A percentile compares a stretch with the other conserved stretches of the same genome.
phyloP scores from a whole-genome alignment of 2,797 vertebrate genomes.

The Moxostoma hubbsi region DNA sequence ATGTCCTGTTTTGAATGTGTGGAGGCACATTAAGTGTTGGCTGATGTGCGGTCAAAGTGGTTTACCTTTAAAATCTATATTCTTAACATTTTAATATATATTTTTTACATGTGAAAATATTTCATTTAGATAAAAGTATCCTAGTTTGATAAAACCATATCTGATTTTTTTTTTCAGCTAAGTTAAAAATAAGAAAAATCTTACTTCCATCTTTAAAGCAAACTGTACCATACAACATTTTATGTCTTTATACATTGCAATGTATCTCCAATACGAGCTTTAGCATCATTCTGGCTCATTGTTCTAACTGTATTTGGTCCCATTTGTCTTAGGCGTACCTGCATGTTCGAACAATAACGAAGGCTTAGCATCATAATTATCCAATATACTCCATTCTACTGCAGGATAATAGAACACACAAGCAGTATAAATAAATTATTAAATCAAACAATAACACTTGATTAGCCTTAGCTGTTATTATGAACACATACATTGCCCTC shows the following conservation, averaged over 20 bases:
- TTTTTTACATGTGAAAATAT: background rate
- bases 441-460: slow-evolving; percentile 17
- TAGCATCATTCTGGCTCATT: slow-evolving; percentile 30
- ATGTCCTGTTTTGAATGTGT: slow-evolving; percentile 20
- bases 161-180: background rate
- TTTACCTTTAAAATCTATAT: background rate
- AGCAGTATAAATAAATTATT: background rate
- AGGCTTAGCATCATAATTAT: slow-evolving; percentile 13
- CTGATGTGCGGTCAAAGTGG: slow-evolving; percentile 7
- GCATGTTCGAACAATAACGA: slow-evolving; percentile 27
- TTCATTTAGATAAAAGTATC: background rate
- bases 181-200: slow-evolving; percentile 2
- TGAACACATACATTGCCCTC: slow-evolving; percentile 30
- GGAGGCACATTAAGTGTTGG: slow-evolving; percentile 20
- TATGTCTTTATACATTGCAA: background rate
- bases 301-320: slow-evolving; percentile 23
- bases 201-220: slow-evolving; percentile 38
- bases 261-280: slow-evolving; percentile 12
- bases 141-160: background rate
- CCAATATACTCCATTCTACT: background rate
- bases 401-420: background rate
- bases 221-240: slow-evolving; percentile 28
- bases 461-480: slow-evolving; percentile 35
- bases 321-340: slow-evolving; percentile 29
- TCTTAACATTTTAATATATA: background rate